These are phyloP conservation scores for Grallaria varia DNA, from an alignment of 2,113 vertebrate genomes.

Conservation along the genomic window DNA sequence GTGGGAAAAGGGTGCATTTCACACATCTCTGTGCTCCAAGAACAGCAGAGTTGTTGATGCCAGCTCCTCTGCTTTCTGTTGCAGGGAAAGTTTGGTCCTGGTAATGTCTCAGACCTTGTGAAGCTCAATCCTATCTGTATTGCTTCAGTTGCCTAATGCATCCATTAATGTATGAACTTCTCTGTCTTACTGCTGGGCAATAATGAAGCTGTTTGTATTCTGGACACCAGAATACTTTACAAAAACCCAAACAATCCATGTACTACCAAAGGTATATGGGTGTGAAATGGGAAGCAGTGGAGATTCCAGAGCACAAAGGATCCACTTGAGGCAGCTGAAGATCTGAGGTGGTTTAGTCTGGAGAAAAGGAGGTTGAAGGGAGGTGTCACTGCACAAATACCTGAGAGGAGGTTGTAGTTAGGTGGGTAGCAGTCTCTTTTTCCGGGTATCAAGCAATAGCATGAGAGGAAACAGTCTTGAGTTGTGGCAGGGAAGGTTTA, in stretches of 20 bases:
- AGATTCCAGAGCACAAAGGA: background rate
- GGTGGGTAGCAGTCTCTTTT: background rate
- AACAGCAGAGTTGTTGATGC: background rate
- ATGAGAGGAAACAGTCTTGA: background rate
- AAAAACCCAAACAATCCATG: background rate
- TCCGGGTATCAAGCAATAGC: background rate
- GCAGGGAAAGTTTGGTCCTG: background rate
- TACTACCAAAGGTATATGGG: background rate
- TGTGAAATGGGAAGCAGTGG: background rate
- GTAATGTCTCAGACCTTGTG: background rate
- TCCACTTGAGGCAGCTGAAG: background rate
- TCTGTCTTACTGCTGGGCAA: background rate
- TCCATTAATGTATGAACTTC: background rate
- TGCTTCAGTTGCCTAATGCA: background rate
- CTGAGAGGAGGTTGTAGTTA: background rate
- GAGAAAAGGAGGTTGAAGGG: background rate
- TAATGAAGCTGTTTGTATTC: background rate
- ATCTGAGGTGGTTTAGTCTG: background rate
- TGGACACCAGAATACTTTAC: background rate
- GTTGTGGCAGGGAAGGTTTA: background rate
- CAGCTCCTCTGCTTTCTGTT: background rate
- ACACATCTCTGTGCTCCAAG: background rate
- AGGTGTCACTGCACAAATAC: background rate
- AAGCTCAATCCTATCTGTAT: background rate
- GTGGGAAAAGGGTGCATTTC: background rate